Base-by-base conservation (phyloP, 2,888 invertebrate species). In the Rotaria socialis region DNA sequence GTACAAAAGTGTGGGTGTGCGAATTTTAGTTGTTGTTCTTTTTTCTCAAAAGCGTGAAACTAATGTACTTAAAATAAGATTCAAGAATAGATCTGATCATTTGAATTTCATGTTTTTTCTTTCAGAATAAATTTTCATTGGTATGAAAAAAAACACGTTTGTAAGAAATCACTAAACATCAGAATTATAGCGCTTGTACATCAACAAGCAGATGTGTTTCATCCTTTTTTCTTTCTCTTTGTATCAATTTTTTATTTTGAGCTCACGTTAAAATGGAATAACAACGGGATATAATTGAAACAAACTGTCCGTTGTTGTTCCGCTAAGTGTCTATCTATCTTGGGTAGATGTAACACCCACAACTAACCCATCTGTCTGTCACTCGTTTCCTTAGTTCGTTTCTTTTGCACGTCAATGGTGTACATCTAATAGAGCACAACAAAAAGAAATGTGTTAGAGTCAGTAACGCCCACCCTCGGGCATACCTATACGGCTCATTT, bases 391-490 rank as follows among this genome's bases (percentile, higher is more conserved):
- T 67, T 67, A 67, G 35, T 67, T 67, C 67, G 27, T 67, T 67
- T 19, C 67, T 35, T 67, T 67, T 35, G 35, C 35, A 67, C 67
- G 35, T 35, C 35, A 67, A 11, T 19, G 35, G 35, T 41, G 8
- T 7, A 19, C 16, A 19, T 67, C 67, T 35, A 67, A 67, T n/a
- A 27, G 5, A 60, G 27, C 8, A 16, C 16, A 8, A 52, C 35
- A 14, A 67, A 67, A 35, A 67, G 19, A 41, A 67, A 67, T 67
- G 67, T 67, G 67, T 67, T 67, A 67, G 67, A 67, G 67, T 41
- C 67, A 19, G 67, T 67, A 67, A 67, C 67, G 67, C 35, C 67
- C 67, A 67, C 67, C 67, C 67, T 67, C 11, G 35, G 67, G 67
- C 67, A 67, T 27, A 67, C 16, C 4, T 35, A 35, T 67, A 67